phyloP scores from a whole-genome alignment of 2,888 invertebrate species.

The Latrodectus elegans region DNA sequence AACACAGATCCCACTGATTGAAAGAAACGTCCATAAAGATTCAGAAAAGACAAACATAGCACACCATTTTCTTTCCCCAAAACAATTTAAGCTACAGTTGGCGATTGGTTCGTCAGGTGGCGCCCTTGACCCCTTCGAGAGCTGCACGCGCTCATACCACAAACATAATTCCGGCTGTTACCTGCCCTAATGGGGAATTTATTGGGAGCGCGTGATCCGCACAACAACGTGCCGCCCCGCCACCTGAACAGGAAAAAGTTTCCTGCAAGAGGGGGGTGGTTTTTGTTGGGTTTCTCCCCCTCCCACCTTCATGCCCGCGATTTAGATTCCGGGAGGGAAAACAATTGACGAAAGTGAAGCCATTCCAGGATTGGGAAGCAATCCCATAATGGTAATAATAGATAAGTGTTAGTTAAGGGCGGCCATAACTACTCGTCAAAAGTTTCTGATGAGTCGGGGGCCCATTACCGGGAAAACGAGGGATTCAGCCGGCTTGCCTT shows the following conservation, averaged over 20 bases:
- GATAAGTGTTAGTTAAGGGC: not conserved
- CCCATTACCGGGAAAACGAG: not conserved
- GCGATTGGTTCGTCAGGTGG: too few relatives aligned
- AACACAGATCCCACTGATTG: too few relatives aligned
- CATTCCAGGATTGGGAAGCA: conserved; percentile 26
- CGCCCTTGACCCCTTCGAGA: not conserved
- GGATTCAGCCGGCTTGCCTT: too few relatives aligned
- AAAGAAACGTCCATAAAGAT: too few relatives aligned
- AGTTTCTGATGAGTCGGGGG: not conserved
- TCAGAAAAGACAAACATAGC: too few relatives aligned
- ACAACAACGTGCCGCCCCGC: conserved; percentile 27
- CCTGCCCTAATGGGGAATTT: conserved; percentile 45
- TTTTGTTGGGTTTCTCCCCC: conserved; percentile 19
- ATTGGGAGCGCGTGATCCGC: conserved; percentile 26
- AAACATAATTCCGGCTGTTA: conserved; percentile 7
- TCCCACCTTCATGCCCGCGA: conserved; percentile 12
- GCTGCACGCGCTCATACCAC: not conserved
- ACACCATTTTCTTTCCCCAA: too few relatives aligned
- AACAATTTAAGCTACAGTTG: too few relatives aligned
- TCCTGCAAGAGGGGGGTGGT: conserved; percentile 26
- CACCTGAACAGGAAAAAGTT: too few relatives aligned
- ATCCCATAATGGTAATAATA: not conserved
- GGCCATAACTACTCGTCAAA: not conserved
- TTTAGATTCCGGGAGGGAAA: not conserved
- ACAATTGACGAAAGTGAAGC: conserved; percentile 39